phyloP scores from a whole-genome alignment of 2,797 vertebrate genomes.

The Gymnoscopelus braueri region DNA sequence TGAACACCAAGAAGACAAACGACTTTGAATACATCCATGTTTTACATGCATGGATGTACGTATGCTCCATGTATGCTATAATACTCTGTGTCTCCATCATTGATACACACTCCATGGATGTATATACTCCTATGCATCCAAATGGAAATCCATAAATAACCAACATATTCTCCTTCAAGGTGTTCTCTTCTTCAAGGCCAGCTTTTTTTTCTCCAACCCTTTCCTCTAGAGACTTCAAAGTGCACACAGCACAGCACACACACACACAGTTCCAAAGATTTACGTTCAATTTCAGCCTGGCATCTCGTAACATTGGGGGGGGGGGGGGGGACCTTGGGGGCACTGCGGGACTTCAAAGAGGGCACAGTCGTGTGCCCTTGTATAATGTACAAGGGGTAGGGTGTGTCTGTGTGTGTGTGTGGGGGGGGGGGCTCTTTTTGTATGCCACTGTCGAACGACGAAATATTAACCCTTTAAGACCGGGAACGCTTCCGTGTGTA shows the following conservation, averaged over 20 bases:
- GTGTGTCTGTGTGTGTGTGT: no score
- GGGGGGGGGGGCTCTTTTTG: no score
- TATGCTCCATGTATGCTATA: no score
- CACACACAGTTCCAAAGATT: conserved; percentile 18
- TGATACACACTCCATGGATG: no score
- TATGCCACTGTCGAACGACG: no score
- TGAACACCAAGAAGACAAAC: no score
- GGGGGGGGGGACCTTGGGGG: conserved; percentile 23
- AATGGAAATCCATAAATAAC: conserved; percentile 6
- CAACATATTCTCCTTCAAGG: not conserved
- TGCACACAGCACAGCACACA: not conserved
- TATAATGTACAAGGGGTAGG: conserved; percentile 19
- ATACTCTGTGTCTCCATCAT: no score
- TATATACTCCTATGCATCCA: no score
- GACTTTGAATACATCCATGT: no score
- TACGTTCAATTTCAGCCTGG: conserved; percentile 28
- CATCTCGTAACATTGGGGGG: conserved; percentile 17
- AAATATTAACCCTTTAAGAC: no score
- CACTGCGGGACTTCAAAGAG: conserved; percentile 51
- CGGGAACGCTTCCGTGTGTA: no score
- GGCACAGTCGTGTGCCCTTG: conserved; percentile 12
- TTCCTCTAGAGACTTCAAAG: conserved; percentile 38
- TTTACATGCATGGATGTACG: no score
- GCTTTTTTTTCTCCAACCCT: not conserved
- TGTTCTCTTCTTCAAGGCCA: not conserved